Evolutionary conservation across 1,140 invertebrate species (phyloP).

Genomic region (Vanessa tameamea): DNA sequence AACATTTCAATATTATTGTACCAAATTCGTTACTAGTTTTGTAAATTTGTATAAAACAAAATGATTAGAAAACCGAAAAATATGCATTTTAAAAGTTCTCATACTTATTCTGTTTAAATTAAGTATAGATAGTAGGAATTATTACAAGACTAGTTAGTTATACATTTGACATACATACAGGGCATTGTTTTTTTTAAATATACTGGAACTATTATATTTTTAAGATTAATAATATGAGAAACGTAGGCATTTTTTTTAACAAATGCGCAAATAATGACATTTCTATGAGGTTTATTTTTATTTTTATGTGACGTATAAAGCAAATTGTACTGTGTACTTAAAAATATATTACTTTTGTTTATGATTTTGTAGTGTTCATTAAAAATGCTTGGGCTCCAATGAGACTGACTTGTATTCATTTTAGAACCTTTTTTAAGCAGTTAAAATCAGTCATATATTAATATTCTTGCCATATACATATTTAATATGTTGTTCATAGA

Average conservation of each 20-base stretch:
- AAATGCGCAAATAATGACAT: slow-evolving; percentile 15
- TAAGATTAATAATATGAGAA: background rate
- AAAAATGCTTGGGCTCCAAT: background rate
- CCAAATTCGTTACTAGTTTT: slow-evolving; percentile 2
- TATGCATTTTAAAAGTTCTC: background rate
- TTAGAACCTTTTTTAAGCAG: background rate
- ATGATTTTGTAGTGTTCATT: background rate
- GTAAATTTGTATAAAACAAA: slow-evolving; percentile 3
- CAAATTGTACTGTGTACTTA: slow-evolving; percentile 5
- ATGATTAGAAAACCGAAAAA: background rate
- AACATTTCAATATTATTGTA: background rate
- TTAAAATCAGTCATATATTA: background rate
- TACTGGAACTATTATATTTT: too few relatives aligned
- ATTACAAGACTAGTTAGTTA: too few relatives aligned
- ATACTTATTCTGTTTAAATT: too few relatives aligned
- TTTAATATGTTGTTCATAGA: slow-evolving; percentile 5
- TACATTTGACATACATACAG: too few relatives aligned
- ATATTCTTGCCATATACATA: slow-evolving; percentile 11
- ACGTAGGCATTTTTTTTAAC: background rate
- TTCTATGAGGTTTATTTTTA: background rate
- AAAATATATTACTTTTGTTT: background rate
- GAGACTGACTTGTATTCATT: background rate
- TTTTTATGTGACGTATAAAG: background rate
- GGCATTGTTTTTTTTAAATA: too few relatives aligned
- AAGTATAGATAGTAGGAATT: too few relatives aligned